phyloP scores from a whole-genome alignment of 1,140 invertebrate genomes.

The Pseudomyrmex flavicornis region DNA sequence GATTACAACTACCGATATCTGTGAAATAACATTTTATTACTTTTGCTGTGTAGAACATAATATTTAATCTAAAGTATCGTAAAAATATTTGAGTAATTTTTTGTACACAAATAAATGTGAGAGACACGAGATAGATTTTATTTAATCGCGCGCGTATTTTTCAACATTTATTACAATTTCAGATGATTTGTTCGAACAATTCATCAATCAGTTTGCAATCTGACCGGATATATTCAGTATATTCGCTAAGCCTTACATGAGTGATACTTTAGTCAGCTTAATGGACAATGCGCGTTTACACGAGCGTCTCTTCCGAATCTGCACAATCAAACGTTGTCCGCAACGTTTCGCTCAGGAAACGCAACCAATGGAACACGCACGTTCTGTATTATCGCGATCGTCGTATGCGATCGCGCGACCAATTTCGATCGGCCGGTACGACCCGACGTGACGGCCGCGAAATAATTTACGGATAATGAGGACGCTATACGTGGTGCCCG shows the following conservation, averaged over 20 bases:
- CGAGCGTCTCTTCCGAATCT: constrained; percentile 43
- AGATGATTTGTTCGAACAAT: not conserved
- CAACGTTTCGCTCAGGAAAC: constrained; percentile 52
- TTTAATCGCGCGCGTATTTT: not conserved
- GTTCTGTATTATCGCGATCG: constrained; percentile 69
- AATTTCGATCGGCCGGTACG: constrained; percentile 64
- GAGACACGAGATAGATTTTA: no score
- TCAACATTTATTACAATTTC: not conserved
- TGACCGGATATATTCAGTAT: not conserved
- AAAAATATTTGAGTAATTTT: no score
- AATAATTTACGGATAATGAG: constrained; percentile 75
- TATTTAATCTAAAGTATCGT: no score
- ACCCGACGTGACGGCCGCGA: constrained; percentile 66
- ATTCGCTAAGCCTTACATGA: not conserved
- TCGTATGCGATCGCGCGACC: constrained; percentile 59
- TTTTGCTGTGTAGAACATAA: no score
- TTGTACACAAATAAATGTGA: no score
- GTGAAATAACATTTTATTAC: no score
- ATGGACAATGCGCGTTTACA: constrained; percentile 42
- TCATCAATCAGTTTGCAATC: not conserved
- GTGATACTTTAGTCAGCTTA: constrained; percentile 32
- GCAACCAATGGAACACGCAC: constrained; percentile 69
- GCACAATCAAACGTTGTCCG: constrained; percentile 39
- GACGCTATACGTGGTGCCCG: constrained; percentile 63
- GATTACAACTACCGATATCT: no score